These are phyloP conservation scores for Romanomermis culicivorax DNA, from an alignment of 2,888 invertebrate species.

Conservation along the genomic window DNA sequence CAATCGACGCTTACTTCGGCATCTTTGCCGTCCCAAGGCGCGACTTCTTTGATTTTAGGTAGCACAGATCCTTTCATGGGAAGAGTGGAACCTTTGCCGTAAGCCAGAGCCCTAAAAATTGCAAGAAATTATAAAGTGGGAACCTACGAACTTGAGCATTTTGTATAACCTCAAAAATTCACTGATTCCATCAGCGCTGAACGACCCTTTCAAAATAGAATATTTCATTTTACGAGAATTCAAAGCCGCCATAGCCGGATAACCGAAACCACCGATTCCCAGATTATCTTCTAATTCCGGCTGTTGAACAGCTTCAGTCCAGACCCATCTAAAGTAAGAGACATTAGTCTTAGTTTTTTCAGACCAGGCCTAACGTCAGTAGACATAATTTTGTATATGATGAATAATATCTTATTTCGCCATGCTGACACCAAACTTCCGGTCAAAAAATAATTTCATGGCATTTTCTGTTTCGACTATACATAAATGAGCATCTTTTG, in stretches of 20 bases:
- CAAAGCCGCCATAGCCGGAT: conserved; percentile 90
- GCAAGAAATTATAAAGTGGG: conserved; percentile 4
- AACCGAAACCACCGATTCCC: conserved; percentile 93
- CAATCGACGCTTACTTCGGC: conserved; percentile 30
- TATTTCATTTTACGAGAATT: conserved; percentile 92
- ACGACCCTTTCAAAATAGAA: conserved; percentile 72
- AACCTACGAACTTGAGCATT: too few species aligned
- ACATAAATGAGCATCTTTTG: too few species aligned
- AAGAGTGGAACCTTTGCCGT: conserved; percentile 72
- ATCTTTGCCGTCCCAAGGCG: conserved; percentile 37
- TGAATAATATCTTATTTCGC: too few species aligned
- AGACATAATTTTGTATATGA: too few species aligned
- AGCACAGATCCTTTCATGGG: conserved; percentile 53
- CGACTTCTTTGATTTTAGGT: conserved; percentile 27
- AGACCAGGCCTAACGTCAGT: conserved; percentile 4
- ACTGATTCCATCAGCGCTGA: conserved; percentile 76
- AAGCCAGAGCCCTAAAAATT: conserved; percentile 53
- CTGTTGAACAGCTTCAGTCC: conserved; percentile 79
- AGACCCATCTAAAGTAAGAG: conserved; percentile 47
- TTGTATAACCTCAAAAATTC: conserved; percentile 36
- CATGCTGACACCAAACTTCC: too few species aligned
- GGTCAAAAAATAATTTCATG: too few species aligned
- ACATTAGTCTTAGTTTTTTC: background rate
- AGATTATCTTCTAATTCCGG: conserved; percentile 58
- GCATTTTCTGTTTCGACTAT: too few species aligned